Conservation (phyloP, 1,140 invertebrate genomes). For the Hylaeus volcanicus region DNA sequence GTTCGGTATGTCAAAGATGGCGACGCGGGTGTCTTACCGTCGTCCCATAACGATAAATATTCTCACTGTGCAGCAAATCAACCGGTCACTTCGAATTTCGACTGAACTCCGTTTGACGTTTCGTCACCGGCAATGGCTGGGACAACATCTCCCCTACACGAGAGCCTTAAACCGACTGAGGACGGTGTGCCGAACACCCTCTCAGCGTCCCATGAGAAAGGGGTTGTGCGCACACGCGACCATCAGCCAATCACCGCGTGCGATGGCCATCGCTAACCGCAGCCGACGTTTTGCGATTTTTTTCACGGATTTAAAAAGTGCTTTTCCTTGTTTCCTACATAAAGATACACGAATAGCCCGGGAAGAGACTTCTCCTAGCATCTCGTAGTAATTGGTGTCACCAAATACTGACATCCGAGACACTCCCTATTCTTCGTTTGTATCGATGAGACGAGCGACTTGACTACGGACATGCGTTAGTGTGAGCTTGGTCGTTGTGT, state of each 20-base stretch:
- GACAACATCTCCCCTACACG: background rate
- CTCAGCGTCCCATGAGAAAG: background rate
- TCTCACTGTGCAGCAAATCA: no score
- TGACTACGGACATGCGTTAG: background rate
- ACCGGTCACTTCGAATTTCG: background rate
- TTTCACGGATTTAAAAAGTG: constrained; percentile 35
- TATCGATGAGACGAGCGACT: background rate
- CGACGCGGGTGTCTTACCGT: background rate
- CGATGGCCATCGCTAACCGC: constrained; percentile 16
- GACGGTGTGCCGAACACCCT: background rate
- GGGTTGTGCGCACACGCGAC: constrained; percentile 2
- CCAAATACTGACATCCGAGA: background rate
- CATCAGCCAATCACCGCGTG: background rate
- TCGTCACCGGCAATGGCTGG: background rate
- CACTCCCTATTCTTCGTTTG: background rate
- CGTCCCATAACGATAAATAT: background rate
- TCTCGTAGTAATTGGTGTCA: background rate
- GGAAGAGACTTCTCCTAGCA: background rate
- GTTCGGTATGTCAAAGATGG: background rate
- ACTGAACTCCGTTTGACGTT: constrained; percentile 7
- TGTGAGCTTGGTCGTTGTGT: background rate
- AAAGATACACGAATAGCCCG: background rate
- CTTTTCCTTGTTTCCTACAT: constrained; percentile 9
- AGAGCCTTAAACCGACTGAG: constrained; percentile 25
- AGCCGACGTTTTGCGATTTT: background rate